These are phyloP conservation scores for Orientallactaga bullata DNA, from an alignment of 2,113 vertebrate species.

Conservation along the genomic window DNA sequence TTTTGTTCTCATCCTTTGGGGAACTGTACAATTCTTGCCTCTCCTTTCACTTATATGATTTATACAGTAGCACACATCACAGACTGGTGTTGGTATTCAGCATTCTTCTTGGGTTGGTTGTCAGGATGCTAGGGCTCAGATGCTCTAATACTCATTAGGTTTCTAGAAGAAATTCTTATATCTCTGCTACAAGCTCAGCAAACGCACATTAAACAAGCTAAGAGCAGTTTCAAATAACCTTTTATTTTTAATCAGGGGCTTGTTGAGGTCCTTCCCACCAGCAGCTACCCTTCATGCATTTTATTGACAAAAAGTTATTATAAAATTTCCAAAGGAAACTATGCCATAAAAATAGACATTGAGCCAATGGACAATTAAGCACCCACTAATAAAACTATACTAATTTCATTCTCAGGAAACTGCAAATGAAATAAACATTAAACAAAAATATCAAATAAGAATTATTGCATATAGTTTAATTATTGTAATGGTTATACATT, in stretches of 20 bases:
- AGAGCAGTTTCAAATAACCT: not conserved
- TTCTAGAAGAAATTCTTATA: not conserved
- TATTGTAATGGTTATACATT: not conserved
- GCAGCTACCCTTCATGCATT: not conserved
- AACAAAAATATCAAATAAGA: conserved; percentile 62
- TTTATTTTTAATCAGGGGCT: not conserved
- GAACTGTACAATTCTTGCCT: not conserved
- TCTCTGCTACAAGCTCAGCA: not conserved
- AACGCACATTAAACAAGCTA: not conserved
- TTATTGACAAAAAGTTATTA: conserved; percentile 3
- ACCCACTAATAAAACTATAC: conserved; percentile 55
- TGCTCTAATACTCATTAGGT: not conserved
- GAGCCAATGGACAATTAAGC: conserved; percentile 58
- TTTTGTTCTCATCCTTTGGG: not conserved
- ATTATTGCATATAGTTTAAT: conserved; percentile 48
- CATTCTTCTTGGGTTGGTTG: not conserved
- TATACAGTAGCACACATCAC: not conserved
- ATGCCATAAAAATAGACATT: conserved; percentile 48
- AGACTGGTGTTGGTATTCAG: not conserved
- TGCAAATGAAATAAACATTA: conserved; percentile 58
- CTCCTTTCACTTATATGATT: not conserved
- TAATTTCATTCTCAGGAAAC: conserved; percentile 25
- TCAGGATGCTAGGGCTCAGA: not conserved
- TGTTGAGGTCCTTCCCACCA: not conserved
- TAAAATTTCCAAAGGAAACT: conserved; percentile 44